Evolutionary conservation across 30 jellyfish, hydroid and myxozoan genomes (phyloP).

Genomic region (Turritopsis rubra): DNA sequence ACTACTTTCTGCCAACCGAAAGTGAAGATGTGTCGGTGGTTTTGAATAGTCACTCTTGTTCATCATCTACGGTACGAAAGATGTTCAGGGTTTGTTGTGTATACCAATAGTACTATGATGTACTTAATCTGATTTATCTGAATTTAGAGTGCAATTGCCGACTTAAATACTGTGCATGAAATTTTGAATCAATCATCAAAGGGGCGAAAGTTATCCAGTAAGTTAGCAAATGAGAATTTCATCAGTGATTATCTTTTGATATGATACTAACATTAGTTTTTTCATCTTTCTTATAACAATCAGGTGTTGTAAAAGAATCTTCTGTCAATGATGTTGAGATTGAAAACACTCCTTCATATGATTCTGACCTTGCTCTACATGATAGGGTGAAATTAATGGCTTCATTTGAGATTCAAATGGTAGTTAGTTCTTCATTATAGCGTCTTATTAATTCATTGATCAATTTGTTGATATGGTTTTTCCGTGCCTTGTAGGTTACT

Average conservation of each 20-base stretch:
- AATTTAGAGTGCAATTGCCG: neutral
- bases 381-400: neutral
- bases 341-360: neutral
- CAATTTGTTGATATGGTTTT: neutral
- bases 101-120: neutral
- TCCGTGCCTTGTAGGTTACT: neutral
- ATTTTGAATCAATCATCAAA: neutral
- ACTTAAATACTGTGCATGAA: neutral
- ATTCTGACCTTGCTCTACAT: neutral
- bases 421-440: neutral
- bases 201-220: neutral
- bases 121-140: neutral
- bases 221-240: neutral
- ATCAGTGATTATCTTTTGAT: neutral
- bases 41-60: neutral
- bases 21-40: neutral
- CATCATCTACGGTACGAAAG: neutral
- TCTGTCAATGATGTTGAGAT: neutral
- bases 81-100: neutral
- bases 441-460: neutral
- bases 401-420: conserved; percentile 1
- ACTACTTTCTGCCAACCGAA: neutral
- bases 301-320: neutral
- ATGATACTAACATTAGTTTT: neutral
- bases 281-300: neutral